Evolutionary conservation across 1,140 invertebrate species (phyloP).

Genomic region (Lasioglossum albipes): DNA sequence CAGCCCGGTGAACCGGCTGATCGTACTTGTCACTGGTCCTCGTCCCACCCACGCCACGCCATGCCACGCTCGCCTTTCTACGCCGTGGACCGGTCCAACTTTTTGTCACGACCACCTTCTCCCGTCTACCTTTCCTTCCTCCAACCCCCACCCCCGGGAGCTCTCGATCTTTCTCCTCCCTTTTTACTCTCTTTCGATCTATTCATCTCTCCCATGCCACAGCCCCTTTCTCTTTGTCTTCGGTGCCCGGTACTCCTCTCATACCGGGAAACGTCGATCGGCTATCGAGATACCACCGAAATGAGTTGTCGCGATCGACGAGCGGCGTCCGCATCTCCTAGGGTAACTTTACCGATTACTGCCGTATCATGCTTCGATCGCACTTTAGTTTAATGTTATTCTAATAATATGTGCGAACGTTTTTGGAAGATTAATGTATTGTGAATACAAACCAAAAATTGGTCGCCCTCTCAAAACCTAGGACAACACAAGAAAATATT

Average conservation of each 20-base stretch:
- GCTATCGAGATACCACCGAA: slow-evolving; percentile 46
- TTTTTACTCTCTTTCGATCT: slow-evolving; percentile 8
- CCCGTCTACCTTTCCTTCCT: not conserved
- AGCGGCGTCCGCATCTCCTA: too few species aligned
- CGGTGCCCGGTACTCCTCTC: slow-evolving; percentile 3
- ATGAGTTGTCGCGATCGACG: slow-evolving; percentile 48
- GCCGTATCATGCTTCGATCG: too few species aligned
- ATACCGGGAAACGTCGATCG: slow-evolving; percentile 43
- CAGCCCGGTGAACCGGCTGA: slow-evolving; percentile 46
- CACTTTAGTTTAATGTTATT: too few species aligned
- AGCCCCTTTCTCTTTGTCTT: slow-evolving; percentile 22
- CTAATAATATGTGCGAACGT: too few species aligned
- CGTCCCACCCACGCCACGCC: slow-evolving; percentile 51
- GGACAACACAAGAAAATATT: too few species aligned
- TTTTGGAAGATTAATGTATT: too few species aligned
- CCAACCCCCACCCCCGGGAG: too few species aligned
- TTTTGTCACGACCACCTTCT: slow-evolving; percentile 49
- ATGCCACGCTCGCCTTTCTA: slow-evolving; percentile 47
- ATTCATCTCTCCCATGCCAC: slow-evolving; percentile 9
- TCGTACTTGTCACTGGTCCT: slow-evolving; percentile 57
- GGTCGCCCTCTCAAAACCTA: too few species aligned
- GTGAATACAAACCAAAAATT: too few species aligned
- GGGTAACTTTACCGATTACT: too few species aligned
- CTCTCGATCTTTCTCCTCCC: not conserved
- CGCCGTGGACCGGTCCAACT: slow-evolving; percentile 48